Percentiles rank a stretch among this genome's conserved stretches.
These are phyloP conservation scores for Otus scops DNA, from an alignment of 2,797 vertebrate species.

Conservation along the genomic window DNA sequence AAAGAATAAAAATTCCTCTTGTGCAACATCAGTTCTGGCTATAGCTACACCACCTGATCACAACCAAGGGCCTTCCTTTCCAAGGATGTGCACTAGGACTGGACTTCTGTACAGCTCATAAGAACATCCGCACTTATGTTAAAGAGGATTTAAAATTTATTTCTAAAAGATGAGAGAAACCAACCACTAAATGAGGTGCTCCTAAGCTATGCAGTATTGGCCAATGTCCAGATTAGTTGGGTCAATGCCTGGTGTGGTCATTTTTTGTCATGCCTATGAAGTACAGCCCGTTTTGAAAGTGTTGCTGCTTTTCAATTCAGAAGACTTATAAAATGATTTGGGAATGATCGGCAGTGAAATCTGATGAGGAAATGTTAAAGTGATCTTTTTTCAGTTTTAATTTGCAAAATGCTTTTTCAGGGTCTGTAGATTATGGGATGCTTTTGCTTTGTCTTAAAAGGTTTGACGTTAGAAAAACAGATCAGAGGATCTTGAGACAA, in stretches of 20 bases:
- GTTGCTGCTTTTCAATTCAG: not conserved
- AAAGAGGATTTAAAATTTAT: not conserved
- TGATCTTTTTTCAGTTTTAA: not conserved
- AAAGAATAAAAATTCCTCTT: not conserved
- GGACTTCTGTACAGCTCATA: not conserved
- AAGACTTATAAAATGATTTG: not conserved
- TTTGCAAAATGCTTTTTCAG: not conserved
- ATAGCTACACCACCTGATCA: not conserved
- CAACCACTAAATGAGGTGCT: not conserved
- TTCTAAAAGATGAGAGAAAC: not conserved
- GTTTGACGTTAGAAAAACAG: not conserved
- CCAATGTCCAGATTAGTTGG: not conserved
- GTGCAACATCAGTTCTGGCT: not conserved
- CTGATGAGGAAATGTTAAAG: not conserved
- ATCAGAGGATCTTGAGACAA: not conserved
- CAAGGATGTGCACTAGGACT: not conserved
- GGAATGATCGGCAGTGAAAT: not conserved
- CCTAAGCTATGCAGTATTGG: not conserved
- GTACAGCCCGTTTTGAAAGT: not conserved
- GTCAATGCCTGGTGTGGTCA: not conserved
- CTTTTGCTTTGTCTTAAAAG: not conserved
- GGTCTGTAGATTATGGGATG: not conserved
- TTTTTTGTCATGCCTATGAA: not conserved
- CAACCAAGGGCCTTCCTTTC: not conserved
- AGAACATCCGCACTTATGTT: accelerated